Evolutionary conservation across 1,140 invertebrate genomes (phyloP).

Genomic region (Pentalonia nigronervosa): DNA sequence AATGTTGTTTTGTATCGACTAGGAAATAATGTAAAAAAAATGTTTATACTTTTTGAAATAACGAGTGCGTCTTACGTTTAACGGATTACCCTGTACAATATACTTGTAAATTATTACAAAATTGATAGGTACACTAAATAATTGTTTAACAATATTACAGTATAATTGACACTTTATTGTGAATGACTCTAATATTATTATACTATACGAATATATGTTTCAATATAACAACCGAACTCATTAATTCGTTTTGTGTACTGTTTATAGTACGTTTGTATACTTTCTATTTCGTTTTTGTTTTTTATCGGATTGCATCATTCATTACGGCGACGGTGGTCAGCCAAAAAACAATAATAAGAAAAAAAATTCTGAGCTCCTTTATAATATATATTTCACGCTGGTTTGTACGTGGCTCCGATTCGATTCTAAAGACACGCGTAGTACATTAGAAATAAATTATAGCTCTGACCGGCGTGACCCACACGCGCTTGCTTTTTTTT

Average conservation of each 20-base stretch:
- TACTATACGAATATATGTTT: not conserved
- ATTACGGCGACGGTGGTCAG: not conserved
- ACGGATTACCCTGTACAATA: too few species aligned
- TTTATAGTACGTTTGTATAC: not conserved
- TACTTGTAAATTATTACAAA: not conserved
- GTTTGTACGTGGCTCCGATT: not conserved
- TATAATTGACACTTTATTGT: not conserved
- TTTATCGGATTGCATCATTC: not conserved
- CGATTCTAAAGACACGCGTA: constrained; percentile 10
- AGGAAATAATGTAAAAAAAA: too few species aligned
- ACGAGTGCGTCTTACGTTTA: too few species aligned
- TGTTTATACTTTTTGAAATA: too few species aligned
- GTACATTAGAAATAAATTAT: constrained; percentile 44
- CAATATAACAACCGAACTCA: not conserved
- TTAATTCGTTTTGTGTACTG: not conserved
- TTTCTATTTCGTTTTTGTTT: constrained; percentile 35
- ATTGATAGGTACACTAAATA: too few species aligned
- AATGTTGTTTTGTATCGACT: too few species aligned
- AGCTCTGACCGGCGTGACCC: constrained; percentile 45
- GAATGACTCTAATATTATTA: not conserved
- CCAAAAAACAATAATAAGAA: constrained; percentile 18
- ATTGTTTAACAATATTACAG: too few species aligned
- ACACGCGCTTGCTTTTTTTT: not conserved
- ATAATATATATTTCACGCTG: not conserved
- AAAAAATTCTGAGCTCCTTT: not conserved